These are phyloP conservation scores for Sinopyrophorus schimmeli DNA, from an alignment of 2,888 invertebrate species.

Conservation along the genomic window DNA sequence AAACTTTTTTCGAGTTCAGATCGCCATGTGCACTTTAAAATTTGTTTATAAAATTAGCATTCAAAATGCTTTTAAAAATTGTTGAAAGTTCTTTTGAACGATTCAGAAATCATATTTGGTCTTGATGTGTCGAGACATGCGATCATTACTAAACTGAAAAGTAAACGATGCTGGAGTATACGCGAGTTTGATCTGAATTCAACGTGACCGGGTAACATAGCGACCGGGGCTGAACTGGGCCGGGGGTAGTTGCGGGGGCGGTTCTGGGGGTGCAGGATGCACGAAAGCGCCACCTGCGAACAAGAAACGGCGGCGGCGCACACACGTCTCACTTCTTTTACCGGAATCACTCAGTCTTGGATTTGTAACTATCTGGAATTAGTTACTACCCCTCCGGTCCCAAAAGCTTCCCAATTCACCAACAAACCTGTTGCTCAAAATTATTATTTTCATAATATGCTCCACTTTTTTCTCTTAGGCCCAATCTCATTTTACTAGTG, in stretches of 20 bases:
- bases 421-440: constrained; percentile 20
- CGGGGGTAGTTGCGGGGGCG: constrained; percentile 46
- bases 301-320: constrained; percentile 38
- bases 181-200: constrained; percentile 16
- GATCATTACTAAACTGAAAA: too few species aligned
- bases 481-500: too few species aligned
- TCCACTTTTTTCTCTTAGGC: neutral
- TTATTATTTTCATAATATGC: constrained; percentile 11
- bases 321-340: constrained; percentile 25
- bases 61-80: constrained; percentile 13
- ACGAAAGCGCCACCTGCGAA: constrained; percentile 50
- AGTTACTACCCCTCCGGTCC: constrained; percentile 4
- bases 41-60: too few species aligned
- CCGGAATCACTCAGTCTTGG: constrained; percentile 16
- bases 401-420: constrained; percentile 2
- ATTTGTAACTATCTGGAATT: constrained; percentile 18
- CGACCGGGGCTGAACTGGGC: constrained; percentile 46
- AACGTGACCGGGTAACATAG: constrained; percentile 37
- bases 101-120: too few species aligned
- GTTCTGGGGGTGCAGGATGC: constrained; percentile 50
- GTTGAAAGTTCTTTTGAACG: constrained; percentile 9
- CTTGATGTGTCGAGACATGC: too few species aligned
- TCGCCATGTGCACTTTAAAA: constrained; percentile 17
- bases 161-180: constrained; percentile 3
- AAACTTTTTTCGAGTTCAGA: constrained; percentile 4